Conservation (phyloP, 1,140 invertebrate genomes). For the Pogonomyrmex barbatus region DNA sequence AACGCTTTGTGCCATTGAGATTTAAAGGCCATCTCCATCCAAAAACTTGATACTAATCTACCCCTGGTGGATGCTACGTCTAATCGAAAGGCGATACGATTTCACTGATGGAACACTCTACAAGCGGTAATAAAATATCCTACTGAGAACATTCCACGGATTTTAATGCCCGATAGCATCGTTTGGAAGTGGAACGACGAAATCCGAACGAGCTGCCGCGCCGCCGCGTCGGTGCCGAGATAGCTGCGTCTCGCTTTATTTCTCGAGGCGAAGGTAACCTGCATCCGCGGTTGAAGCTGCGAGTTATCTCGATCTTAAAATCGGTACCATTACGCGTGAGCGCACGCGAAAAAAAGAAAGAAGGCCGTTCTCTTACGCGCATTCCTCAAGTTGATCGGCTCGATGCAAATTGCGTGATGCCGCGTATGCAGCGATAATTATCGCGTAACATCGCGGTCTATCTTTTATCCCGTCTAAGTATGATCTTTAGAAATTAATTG, state of each 20-base stretch:
- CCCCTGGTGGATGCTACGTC: neutral
- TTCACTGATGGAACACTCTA: constrained; percentile 29
- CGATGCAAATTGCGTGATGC: constrained; percentile 18
- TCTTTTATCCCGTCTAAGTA: neutral
- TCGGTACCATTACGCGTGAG: constrained; percentile 82
- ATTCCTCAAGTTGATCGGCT: neutral
- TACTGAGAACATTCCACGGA: constrained; percentile 48
- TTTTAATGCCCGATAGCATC: constrained; percentile 49
- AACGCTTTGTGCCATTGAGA: constrained; percentile 24
- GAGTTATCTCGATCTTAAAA: constrained; percentile 82
- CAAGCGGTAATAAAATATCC: constrained; percentile 52
- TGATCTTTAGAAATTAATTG: neutral
- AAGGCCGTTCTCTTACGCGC: constrained; percentile 17
- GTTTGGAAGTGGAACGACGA: constrained; percentile 56
- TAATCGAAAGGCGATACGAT: constrained; percentile 56
- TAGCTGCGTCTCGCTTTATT: constrained; percentile 46
- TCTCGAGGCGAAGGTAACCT: constrained; percentile 79
- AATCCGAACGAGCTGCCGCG: constrained; percentile 49
- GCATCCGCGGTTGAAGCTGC: constrained; percentile 71
- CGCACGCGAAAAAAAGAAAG: constrained; percentile 49
- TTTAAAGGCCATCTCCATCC: constrained; percentile 31
- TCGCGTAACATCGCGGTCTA: neutral
- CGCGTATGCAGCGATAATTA: neutral
- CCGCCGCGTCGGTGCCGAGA: neutral
- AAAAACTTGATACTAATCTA: constrained; percentile 56